Conservation (phyloP, 2,113 vertebrate species). For the Chrysemys picta region DNA sequence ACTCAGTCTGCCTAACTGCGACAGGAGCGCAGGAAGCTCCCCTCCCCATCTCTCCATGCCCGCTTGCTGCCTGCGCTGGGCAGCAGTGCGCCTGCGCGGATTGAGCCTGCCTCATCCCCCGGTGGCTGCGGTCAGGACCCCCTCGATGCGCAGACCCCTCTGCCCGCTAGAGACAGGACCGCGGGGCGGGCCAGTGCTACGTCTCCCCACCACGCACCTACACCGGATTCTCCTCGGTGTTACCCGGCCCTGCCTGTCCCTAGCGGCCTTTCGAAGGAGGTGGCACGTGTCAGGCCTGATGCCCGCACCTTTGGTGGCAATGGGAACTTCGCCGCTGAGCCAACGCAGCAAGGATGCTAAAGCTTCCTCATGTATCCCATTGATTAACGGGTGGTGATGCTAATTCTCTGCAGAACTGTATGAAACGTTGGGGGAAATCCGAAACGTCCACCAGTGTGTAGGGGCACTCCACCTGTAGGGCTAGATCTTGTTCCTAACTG, state of each 20-base stretch:
- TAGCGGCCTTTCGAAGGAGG: neutral
- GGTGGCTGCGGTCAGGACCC: neutral
- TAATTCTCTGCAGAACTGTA: neutral
- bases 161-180: neutral
- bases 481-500: neutral
- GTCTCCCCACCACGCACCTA: no score
- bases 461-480: no score
- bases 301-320: neutral
- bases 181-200: no score
- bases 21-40: conserved; percentile 34
- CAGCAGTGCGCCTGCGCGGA: neutral
- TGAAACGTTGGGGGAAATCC: neutral
- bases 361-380: neutral
- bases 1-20: conserved; percentile 59
- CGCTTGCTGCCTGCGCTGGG: neutral
- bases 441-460: neutral
- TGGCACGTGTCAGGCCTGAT: neutral
- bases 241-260: neutral
- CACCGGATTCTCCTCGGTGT: neutral
- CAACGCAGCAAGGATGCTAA: neutral
- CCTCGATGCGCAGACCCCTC: no score
- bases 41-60: neutral
- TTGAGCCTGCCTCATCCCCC: no score
- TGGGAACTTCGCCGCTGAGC: neutral
- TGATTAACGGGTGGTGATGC: no score